A percentile compares a stretch with the other conserved stretches of the same genome.
Conservation (phyloP, 1,140 invertebrate genomes). For the Nixonia krombeini region DNA sequence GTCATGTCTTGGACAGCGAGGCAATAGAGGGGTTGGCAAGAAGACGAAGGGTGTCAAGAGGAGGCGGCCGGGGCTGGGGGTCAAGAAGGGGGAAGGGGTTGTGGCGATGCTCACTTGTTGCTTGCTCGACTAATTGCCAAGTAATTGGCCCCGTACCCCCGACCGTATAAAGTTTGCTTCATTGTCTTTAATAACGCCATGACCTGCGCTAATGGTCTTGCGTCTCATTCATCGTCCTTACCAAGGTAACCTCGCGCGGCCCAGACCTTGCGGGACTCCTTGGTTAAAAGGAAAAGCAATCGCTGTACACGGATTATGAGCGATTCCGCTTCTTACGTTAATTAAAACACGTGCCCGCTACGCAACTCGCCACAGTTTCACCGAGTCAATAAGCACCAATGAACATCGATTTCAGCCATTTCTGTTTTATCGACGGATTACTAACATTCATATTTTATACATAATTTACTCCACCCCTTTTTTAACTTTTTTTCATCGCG, state of each 20-base stretch:
- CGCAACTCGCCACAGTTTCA: too few species aligned
- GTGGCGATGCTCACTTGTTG: conserved; percentile 70
- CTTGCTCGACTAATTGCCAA: conserved; percentile 71
- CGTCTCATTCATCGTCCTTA: conserved; percentile 52
- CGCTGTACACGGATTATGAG: too few species aligned
- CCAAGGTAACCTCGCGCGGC: conserved; percentile 5
- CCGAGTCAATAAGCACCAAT: too few species aligned
- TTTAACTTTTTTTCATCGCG: not conserved
- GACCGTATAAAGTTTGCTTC: conserved; percentile 70
- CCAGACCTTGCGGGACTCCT: conserved; percentile 19
- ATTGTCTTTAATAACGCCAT: conserved; percentile 72
- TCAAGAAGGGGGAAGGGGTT: conserved; percentile 36
- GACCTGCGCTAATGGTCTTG: conserved; percentile 67
- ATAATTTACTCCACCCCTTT: too few species aligned
- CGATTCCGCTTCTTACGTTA: not conserved
- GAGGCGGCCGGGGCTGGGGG: conserved; percentile 25
- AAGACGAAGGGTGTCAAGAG: conserved; percentile 45
- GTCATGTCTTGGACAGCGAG: conserved; percentile 38
- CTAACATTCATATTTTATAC: too few species aligned
- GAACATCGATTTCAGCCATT: too few species aligned
- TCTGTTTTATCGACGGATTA: too few species aligned
- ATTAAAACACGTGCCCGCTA: too few species aligned
- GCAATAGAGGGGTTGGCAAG: conserved; percentile 37
- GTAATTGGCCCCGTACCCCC: conserved; percentile 65
- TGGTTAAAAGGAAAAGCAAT: not conserved